These are phyloP conservation scores for Ceratothoa steindachneri DNA, from an alignment of 2,888 invertebrate species.

Conservation along the genomic window DNA sequence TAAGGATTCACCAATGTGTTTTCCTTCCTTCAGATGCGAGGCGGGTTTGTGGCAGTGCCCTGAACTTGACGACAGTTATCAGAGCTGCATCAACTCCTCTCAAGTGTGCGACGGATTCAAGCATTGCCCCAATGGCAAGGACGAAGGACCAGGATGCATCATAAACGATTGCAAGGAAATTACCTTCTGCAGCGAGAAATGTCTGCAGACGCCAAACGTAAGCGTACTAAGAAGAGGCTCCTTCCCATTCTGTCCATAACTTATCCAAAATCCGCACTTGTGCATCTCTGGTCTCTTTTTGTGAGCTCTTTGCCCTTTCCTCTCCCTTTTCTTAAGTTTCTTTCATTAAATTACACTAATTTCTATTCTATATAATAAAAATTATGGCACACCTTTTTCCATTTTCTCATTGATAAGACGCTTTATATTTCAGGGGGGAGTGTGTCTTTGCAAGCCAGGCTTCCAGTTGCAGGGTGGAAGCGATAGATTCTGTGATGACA, in stretches of 20 bases:
- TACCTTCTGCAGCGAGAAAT: slow-evolving; percentile 75
- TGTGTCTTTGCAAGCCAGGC: slow-evolving; percentile 84
- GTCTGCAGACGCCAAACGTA: slow-evolving; percentile 72
- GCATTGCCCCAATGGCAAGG: slow-evolving; percentile 82
- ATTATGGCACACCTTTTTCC: too few relatives aligned
- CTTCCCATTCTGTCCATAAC: too few relatives aligned
- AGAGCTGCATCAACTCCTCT: slow-evolving; percentile 73
- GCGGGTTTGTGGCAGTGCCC: slow-evolving; percentile 82
- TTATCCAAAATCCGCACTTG: background rate
- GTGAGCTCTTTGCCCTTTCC: background rate
- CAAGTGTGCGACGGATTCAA: slow-evolving; percentile 80
- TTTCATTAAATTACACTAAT: slow-evolving; percentile 15
- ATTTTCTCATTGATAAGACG: too few relatives aligned
- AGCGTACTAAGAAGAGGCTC: too few relatives aligned
- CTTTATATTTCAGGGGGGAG: slow-evolving; percentile 74
- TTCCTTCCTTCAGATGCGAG: slow-evolving; percentile 69
- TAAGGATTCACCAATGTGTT: too few relatives aligned
- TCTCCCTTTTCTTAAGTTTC: background rate
- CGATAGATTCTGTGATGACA: slow-evolving; percentile 71
- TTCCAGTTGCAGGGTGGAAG: slow-evolving; percentile 65
- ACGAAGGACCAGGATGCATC: slow-evolving; percentile 88
- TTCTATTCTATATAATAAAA: slow-evolving; percentile 49
- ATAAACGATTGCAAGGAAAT: slow-evolving; percentile 61
- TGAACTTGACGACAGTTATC: slow-evolving; percentile 61
- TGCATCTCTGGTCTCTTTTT: background rate